Evolutionary conservation across 1,140 invertebrate species (phyloP), one percentile per base, ranked within the genome.

Genomic region (Monochamus saltuarius): DNA sequence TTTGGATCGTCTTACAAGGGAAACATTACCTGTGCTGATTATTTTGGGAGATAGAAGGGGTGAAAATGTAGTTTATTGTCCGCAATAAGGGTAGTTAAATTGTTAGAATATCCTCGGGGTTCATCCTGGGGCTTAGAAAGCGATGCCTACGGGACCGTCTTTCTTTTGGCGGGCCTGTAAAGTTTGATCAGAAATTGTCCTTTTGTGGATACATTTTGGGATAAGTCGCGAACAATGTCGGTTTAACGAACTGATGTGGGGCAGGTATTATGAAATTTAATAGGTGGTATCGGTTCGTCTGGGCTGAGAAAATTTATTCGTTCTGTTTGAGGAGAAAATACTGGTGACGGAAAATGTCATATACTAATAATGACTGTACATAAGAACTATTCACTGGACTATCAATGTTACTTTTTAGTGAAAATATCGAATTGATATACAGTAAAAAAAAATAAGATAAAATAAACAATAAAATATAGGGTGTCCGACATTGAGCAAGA

Each of bases 151-250:
- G 14, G 8, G 51, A 1, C 37, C 36, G 13, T 13, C 13, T 17
- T 39, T 39, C 14, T 53, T 34, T 37, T 34, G 4, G 9, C 37
- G 39, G n/a, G 11, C 14, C 19, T 16, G n/a, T 19, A 19, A 39
- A 38, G 60, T 54, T 42, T 64, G 62, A 60, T 64, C 59, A 55
- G 57, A 50, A 61, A 62, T 56, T 61, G 57, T 60, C 62, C 62
- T 39, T 46, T 49, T 60, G 49, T 55, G 42, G 38, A 8, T 10
- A 37, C 52, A 53, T 64, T 55, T 61, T 42, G 46, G 58, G 42
- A 51, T 29, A 56, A 59, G 59, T 58, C 59, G 38, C 43, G 53
- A 56, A 65, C 63, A 65, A 65, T 57, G 37, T 39, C 45, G 39
- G 39, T 53, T 39, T 53, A 53, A 53, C 51, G 51, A 53, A 53